Conservation (phyloP, 1,140 invertebrate genomes). For the Euschistus heros region DNA sequence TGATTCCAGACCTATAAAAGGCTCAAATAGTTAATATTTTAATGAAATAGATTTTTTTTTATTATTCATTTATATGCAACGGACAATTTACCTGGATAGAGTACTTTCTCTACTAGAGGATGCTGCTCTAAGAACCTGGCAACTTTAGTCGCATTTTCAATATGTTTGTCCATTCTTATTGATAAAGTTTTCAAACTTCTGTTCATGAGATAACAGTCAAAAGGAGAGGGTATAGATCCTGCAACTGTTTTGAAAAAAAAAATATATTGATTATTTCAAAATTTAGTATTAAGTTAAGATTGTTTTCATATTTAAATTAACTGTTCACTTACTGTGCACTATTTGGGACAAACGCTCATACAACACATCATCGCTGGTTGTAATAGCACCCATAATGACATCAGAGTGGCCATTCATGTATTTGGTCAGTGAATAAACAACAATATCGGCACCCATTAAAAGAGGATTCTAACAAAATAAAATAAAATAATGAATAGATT, state of each 20-base stretch:
- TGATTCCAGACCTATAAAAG: conserved; percentile 57
- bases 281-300: no score
- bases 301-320: no score
- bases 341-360: conserved; percentile 65
- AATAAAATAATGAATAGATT: no score
- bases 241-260: conserved; percentile 47
- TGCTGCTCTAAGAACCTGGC: conserved; percentile 72
- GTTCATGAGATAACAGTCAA: conserved; percentile 90
- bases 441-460: conserved; percentile 81
- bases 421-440: conserved; percentile 90
- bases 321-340: conserved; percentile 65
- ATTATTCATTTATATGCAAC: no score
- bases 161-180: conserved; percentile 82
- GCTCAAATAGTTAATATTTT: no score
- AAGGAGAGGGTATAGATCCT: conserved; percentile 89
- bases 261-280: no score
- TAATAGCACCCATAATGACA: conserved; percentile 88
- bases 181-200: conserved; percentile 92
- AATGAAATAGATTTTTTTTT: no score
- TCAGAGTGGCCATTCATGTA: conserved; percentile 99
- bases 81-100: conserved; percentile 66
- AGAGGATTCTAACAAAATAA: conserved; percentile 66
- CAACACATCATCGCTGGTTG: conserved; percentile 61
- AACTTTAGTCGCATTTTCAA: conserved; percentile 62
- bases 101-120: conserved; percentile 63